Conservation (phyloP, 1,140 invertebrate genomes). For the Drosophila malerkotliana region DNA sequence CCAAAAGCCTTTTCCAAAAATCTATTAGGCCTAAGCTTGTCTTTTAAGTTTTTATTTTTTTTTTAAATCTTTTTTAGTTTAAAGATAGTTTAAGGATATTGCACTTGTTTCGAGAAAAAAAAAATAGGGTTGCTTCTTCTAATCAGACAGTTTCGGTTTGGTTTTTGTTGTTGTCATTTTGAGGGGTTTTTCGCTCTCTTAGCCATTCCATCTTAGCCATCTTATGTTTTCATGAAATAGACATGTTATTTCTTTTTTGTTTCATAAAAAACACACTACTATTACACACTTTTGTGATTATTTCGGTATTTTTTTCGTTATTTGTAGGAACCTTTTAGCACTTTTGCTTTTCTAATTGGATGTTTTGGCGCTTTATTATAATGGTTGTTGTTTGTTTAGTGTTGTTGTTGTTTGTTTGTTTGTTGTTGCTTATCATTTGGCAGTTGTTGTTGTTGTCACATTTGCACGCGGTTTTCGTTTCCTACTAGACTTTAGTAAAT, state of each 20-base stretch:
- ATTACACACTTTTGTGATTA: conserved; percentile 3
- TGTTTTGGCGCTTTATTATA: neutral
- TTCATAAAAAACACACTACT: conserved; percentile 19
- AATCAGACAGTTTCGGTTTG: conserved; percentile 41
- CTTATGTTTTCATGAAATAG: neutral
- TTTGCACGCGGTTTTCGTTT: conserved; percentile 39
- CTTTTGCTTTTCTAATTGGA: conserved; percentile 5
- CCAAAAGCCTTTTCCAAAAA: neutral
- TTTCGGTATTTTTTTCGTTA: neutral
- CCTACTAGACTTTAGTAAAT: neutral
- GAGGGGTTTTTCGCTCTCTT: conserved; percentile 23
- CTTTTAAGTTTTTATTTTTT: neutral
- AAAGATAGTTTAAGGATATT: neutral
- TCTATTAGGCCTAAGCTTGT: neutral
- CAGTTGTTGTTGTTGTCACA: conserved; percentile 36
- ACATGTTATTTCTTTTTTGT: neutral
- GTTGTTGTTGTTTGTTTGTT: conserved; percentile 16
- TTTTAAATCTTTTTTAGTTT: neutral
- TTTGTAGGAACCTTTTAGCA: conserved; percentile 45
- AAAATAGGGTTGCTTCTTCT: conserved; percentile 26
- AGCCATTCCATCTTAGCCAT: conserved; percentile 17
- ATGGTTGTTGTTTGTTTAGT: conserved; percentile 9
- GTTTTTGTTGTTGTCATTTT: conserved; percentile 36
- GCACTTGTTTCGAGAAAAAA: conserved; percentile 27
- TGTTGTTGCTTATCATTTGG: conserved; percentile 13